A percentile compares a stretch with the other conserved stretches of the same genome.
phyloP scores from a whole-genome alignment of 2,113 vertebrate genomes.

The Pomatorhinus ruficollis region DNA sequence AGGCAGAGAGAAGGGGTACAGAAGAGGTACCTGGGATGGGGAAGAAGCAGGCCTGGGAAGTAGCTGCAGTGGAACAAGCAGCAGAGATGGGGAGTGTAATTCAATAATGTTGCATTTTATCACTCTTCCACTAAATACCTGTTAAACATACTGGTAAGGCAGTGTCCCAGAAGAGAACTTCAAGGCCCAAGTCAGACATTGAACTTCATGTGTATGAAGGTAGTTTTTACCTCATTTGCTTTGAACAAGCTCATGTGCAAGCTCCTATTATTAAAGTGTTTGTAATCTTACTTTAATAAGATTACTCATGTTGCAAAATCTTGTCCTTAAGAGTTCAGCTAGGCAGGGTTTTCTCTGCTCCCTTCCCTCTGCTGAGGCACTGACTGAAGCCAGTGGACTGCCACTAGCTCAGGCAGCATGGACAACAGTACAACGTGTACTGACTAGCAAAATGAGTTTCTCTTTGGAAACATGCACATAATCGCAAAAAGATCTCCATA shows the following conservation, averaged over 20 bases:
- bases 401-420: background rate
- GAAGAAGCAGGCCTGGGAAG: background rate
- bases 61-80: background rate
- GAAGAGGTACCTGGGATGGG: background rate
- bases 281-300: background rate
- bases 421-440: rapidly evolving
- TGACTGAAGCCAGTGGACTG: background rate
- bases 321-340: background rate
- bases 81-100: background rate
- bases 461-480: background rate
- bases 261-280: background rate
- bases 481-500: background rate
- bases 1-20: background rate
- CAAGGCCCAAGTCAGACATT: background rate
- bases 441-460: background rate
- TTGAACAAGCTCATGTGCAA: background rate
- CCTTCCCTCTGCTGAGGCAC: background rate
- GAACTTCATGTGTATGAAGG: background rate
- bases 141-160: background rate
- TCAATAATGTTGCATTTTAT: background rate
- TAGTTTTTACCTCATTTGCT: background rate
- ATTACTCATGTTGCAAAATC: background rate
- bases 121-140: background rate
- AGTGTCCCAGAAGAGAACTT: background rate
- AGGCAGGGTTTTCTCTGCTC: background rate